These are phyloP conservation scores for Liodrosophila aerea DNA, from an alignment of 2,888 invertebrate genomes.

Conservation along the genomic window DNA sequence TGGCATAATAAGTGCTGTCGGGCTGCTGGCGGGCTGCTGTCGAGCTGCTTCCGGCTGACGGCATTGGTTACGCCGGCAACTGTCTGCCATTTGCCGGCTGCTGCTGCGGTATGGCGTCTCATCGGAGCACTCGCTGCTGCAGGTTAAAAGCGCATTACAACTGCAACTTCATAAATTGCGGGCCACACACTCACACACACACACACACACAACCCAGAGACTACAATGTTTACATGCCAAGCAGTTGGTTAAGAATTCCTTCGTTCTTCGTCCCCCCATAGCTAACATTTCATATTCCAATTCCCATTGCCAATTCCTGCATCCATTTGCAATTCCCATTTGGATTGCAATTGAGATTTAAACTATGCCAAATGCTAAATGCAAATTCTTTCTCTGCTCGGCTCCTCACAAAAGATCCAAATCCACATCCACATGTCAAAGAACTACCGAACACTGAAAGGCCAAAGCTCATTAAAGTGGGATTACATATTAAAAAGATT, in stretches of 20 bases:
- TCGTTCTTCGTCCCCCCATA: background rate
- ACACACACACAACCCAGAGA: slow-evolving; percentile 32
- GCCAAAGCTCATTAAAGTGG: slow-evolving; percentile 57
- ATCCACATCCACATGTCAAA: slow-evolving; percentile 47
- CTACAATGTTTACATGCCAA: slow-evolving; percentile 69
- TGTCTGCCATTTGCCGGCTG: slow-evolving; percentile 22
- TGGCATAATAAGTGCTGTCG: slow-evolving; percentile 62
- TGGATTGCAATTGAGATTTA: slow-evolving; percentile 30
- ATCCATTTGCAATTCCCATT: slow-evolving; percentile 4
- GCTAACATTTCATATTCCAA: background rate
- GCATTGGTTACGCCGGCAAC: slow-evolving; percentile 11
- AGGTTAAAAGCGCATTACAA: slow-evolving; percentile 76
- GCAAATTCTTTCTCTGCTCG: slow-evolving; percentile 48
- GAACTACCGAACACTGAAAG: slow-evolving; percentile 20
- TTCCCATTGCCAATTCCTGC: background rate
- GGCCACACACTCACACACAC: no score
- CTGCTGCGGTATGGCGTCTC: slow-evolving; percentile 18
- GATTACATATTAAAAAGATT: slow-evolving; percentile 6
- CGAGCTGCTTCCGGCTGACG: no score
- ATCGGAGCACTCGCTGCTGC: slow-evolving; percentile 47
- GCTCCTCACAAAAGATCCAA: slow-evolving; percentile 21
- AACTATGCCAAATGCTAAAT: slow-evolving; percentile 48
- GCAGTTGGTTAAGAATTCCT: slow-evolving; percentile 53
- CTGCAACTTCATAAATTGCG: slow-evolving; percentile 72
- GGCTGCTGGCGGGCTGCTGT: no score